Base-by-base conservation (phyloP, 2,797 vertebrate genomes). In the Chrosomus eos region DNA sequence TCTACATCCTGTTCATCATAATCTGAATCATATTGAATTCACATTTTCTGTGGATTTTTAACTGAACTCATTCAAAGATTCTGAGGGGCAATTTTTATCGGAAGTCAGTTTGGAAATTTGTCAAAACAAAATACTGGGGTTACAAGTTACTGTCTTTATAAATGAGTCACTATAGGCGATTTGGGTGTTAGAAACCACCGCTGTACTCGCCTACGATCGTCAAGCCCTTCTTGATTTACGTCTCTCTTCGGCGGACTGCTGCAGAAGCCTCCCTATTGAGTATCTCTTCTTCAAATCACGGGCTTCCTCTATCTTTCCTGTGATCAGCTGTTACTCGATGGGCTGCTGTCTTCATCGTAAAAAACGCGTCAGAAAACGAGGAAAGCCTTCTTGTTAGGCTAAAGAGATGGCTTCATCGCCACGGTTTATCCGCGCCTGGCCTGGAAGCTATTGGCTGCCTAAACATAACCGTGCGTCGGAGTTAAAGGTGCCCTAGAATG, bases 1-100 rank as follows among this genome's bases (percentile, higher is more conserved):
- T 43, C 64, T 58, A 83, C 13, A 23, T 77, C 64, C 82, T 77
- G 72, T 68, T 28, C 7, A 18, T 76, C 82, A 83, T 43, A 28
- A 76, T 67, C 33, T 83, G 43, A 48, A 48, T 67, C 11, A 31
- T 21, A 5, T 23, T 21, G 28, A 31, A 62, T 40, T 28, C 5
- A 40, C 11, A 40, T 19, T 28, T 75, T 51, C 5, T n/a, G 8
- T 48, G 28, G 16, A 0, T 43, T 58, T 40, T 79, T 4, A 9
- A 58, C 48, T 19, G 4, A n/a, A 5, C 6, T 40, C 18, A 26
- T 48, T 38, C 31, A 38, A 67, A 1, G 6, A 51, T 48, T 26
- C 11, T 13, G 7, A 58, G 7, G 18, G 31, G 11, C 0, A 7
- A 9, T 70, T 60, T 43, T 28, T 28, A 36, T 31, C 10, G 33